A percentile compares a stretch with the other conserved stretches of the same genome.
Evolutionary conservation across 2,797 vertebrate genomes (phyloP).

Genomic region (Hypotaenidia okinawae): DNA sequence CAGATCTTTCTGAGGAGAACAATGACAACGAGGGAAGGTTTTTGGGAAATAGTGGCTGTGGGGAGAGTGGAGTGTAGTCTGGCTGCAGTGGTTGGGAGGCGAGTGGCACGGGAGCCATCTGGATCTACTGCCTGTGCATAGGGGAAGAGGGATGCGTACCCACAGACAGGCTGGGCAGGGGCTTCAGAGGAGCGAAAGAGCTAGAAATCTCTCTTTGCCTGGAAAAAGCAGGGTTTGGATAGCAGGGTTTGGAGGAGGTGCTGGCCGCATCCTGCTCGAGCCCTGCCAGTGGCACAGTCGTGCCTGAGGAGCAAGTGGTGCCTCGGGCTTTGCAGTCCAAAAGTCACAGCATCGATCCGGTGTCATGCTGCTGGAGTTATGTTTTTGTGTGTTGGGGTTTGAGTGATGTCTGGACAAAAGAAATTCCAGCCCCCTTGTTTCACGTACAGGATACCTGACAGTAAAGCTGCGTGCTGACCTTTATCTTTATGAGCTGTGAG

Average conservation of each 20-base stretch:
- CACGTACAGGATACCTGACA: slow-evolving; percentile 16
- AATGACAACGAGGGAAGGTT: background rate
- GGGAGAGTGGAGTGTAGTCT: background rate
- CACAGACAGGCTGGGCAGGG: background rate
- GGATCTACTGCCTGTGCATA: accelerated
- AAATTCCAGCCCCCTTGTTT: slow-evolving; percentile 32
- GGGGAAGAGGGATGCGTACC: accelerated
- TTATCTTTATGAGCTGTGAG: slow-evolving; percentile 79
- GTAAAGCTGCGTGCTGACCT: slow-evolving; percentile 73
- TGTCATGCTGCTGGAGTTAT: background rate
- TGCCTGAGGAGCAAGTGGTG: background rate
- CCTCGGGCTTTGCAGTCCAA: background rate
- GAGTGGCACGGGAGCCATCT: accelerated
- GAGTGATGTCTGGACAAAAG: slow-evolving; percentile 20
- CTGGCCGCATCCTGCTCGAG: accelerated
- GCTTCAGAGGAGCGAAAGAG: accelerated
- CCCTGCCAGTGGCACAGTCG: background rate
- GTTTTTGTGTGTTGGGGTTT: background rate
- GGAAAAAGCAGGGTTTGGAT: background rate
- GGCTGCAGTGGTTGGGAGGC: accelerated
- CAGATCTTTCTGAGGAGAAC: background rate
- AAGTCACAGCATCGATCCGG: background rate
- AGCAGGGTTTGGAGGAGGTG: background rate
- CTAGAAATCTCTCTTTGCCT: background rate
- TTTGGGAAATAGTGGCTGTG: background rate